A percentile compares a stretch with the other conserved stretches of the same genome.
Conservation (phyloP, 1,140 invertebrate genomes). For the Ctenoplectra terminalis region DNA sequence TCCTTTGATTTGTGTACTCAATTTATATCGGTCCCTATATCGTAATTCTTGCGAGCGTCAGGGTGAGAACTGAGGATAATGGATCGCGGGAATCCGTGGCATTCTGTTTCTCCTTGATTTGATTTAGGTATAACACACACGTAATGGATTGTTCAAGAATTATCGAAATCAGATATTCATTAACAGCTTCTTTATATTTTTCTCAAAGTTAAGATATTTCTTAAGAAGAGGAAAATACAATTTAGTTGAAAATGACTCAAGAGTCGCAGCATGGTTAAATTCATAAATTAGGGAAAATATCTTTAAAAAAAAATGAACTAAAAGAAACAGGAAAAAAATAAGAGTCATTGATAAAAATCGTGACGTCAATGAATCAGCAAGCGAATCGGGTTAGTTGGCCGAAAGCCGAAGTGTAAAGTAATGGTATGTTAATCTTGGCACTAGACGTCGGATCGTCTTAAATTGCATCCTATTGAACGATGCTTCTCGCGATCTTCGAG, state of each 20-base stretch:
- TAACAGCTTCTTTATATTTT: no score
- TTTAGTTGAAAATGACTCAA: no score
- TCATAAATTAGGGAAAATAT: background rate
- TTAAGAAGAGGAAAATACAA: no score
- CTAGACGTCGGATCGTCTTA: slow-evolving; percentile 60
- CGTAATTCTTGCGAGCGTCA: slow-evolving; percentile 32
- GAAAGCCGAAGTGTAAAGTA: slow-evolving; percentile 66
- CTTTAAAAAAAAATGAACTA: slow-evolving; percentile 10
- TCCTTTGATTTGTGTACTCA: slow-evolving; percentile 43
- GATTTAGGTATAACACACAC: no score
- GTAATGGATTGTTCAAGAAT: background rate
- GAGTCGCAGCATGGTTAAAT: no score
- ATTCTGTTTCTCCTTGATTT: background rate
- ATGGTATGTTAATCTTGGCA: slow-evolving; percentile 60
- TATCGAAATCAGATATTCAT: no score
- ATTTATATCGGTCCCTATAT: slow-evolving; percentile 26
- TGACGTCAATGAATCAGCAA: slow-evolving; percentile 61
- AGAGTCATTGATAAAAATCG: slow-evolving; percentile 28
- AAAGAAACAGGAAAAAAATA: slow-evolving; percentile 17
- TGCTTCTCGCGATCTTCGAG: background rate
- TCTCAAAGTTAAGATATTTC: no score
- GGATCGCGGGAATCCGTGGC: background rate
- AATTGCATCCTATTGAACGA: slow-evolving; percentile 65
- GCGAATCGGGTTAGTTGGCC: slow-evolving; percentile 52
- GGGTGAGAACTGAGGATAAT: background rate